Base-by-base conservation (phyloP, 2,797 vertebrate species). In the Amphiprion clarkii region DNA sequence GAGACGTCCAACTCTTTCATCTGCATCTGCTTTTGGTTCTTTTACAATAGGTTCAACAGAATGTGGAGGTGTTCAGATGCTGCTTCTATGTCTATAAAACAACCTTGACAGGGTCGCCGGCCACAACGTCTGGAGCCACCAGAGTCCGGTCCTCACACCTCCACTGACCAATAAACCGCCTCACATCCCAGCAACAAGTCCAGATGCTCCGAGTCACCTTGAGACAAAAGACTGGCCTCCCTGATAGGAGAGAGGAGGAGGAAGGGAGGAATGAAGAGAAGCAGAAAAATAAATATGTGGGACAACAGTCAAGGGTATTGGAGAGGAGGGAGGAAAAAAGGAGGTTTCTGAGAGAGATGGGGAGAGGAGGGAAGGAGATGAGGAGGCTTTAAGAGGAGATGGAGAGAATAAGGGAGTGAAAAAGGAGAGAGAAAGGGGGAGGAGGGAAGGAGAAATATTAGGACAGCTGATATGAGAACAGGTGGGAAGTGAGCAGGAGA, bases 201-300 rank as follows among this genome's bases (percentile, higher is more conserved):
- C 94, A 95, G 90, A 93, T 94, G 93, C 87, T 94, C 84, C 14
- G 78, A 88, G 90, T 94, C 92, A 95, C 94, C 94, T 95, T 94
- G 92, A 95, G 90, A 93, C 86, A 83, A 91, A 89, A 90, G 87
- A 74, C 88, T 81, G 78, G 78, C 64, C 78, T 78, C 81, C 71
- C 69, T 70, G 66, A 81, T 71, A 72, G 80, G 46, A 66, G 58
- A 13, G 31, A 66, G 31, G 13, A 63, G 70, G 58, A 46, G 42
- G 48, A 4, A 56, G 21, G 17, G 52, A 23, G 16, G 49, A 51
- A 57, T 67, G 42, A 49, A 54, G 23, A 44, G 53, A 39, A 23
- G 57, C 44, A 27, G 46, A 42, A 57, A 36, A 36, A 48, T 53
- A 70, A 71, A 82, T 76, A 77, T 81, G 71, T 74, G 67, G 68